Conservation (phyloP, 1,140 invertebrate genomes). For the Hypsibius dujardini region DNA sequence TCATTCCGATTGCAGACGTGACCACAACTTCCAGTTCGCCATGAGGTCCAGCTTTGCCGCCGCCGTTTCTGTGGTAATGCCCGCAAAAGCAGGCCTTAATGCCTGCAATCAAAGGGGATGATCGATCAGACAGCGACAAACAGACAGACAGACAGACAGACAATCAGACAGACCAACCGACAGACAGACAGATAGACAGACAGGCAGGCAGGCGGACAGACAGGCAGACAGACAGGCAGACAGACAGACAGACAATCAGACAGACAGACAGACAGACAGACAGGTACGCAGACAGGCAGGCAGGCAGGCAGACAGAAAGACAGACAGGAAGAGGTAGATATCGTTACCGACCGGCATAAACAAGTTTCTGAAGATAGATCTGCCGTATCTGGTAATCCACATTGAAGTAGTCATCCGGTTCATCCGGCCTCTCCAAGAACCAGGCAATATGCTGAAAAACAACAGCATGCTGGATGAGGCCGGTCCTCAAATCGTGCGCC, state of each 20-base stretch:
- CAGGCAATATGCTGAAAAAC: conserved; percentile 43
- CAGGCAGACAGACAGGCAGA: neutral
- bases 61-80: conserved; percentile 41
- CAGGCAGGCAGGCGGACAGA: too few species aligned
- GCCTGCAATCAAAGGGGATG: conserved; percentile 26
- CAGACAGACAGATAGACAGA: too few species aligned
- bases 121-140: too few species aligned
- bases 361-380: conserved; percentile 34
- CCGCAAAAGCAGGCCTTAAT: conserved; percentile 40
- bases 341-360: conserved; percentile 29
- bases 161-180: too few species aligned
- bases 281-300: too few species aligned
- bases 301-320: too few species aligned
- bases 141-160: too few species aligned
- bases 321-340: too few species aligned
- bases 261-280: too few species aligned
- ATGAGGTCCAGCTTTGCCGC: conserved; percentile 30
- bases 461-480: conserved; percentile 31
- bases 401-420: conserved; percentile 35
- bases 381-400: conserved; percentile 30
- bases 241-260: too few species aligned
- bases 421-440: conserved; percentile 35
- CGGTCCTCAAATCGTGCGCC: conserved; percentile 14
- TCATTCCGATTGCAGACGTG: conserved; percentile 38
- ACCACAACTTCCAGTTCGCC: conserved; percentile 36